Base-by-base conservation (phyloP, 2,797 vertebrate species). In the Sebastes ruberrimus region DNA sequence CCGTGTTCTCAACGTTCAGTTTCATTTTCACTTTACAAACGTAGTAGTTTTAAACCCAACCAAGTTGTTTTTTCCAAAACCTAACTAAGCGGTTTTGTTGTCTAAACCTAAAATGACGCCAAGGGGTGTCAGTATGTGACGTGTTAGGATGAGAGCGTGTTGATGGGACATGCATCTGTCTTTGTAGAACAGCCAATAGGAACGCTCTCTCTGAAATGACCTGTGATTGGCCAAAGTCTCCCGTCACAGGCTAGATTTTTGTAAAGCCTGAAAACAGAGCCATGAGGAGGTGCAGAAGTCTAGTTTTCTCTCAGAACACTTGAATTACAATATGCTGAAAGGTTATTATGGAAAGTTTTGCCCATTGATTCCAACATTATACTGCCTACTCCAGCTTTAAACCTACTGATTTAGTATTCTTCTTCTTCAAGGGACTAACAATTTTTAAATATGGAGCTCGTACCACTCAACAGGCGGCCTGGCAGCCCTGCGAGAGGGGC, bases 401-500 rank as follows among this genome's bases (percentile, higher is more conserved):
- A 65, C 35, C 5, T 9, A 5, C 63, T 46, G 23, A 67, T 67
- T 53, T 22, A 16, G 27, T 30, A 27, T 53, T 52, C 27, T 30
- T 53, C n/a, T 61, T 80, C 27, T 75, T 76, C 62, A 7, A 25
- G 25, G 70, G 72, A 56, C 11, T 13, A 42, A 32, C 35, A 14
- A 1, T 65, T 59, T 81, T 79, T 66, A 78, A 78, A 82, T 81
- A 74, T 83, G 76, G 22, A 67, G 73, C 59, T 77, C 55, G 10
- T 23, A 77, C 11, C 11, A 18, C 56, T 52, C 74, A 75, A 73
- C 71, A 63, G 20, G 10, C 70, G 61, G 64, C 52, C 53, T 65
- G 67, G 65, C 22, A 81, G 61, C 59, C 79, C 88, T 71, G 67
- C 74, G 77, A 87, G 81, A 86, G 25, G 63, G 52, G 46, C 56